A percentile compares a stretch with the other conserved stretches of the same genome.
phyloP scores from a whole-genome alignment of 2,113 vertebrate species.

The Antigone vipio region DNA sequence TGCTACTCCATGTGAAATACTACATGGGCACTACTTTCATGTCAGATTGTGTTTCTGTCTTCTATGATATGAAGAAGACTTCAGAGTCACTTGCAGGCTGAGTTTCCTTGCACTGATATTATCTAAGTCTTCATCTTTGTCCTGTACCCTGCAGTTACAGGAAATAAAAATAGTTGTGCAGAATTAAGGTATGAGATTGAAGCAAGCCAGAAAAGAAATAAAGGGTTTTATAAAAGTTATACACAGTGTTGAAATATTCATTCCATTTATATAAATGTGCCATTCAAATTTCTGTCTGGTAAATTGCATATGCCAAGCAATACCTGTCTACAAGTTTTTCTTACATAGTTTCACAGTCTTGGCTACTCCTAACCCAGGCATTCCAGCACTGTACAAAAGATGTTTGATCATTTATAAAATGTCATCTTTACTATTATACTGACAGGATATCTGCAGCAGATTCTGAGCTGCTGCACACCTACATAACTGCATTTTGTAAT shows the following conservation, averaged over 20 bases:
- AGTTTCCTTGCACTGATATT: background rate
- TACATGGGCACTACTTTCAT: background rate
- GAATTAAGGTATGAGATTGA: constrained; percentile 20
- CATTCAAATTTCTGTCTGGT: constrained; percentile 6
- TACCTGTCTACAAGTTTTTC: background rate
- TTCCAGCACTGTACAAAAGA: background rate
- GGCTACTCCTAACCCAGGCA: background rate
- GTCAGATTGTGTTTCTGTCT: background rate
- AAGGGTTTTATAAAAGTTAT: constrained; percentile 47
- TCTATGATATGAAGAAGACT: background rate
- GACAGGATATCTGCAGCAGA: background rate
- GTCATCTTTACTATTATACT: background rate
- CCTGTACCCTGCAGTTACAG: background rate
- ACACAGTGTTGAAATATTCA: constrained; percentile 42
- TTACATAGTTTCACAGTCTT: background rate
- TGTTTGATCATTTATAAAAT: constrained; percentile 18
- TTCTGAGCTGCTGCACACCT: background rate
- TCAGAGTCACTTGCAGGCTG: background rate
- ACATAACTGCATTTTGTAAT: background rate
- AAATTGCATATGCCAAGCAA: constrained; percentile 18
- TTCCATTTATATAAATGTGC: constrained; percentile 34
- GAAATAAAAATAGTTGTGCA: background rate
- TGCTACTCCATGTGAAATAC: background rate
- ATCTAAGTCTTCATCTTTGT: background rate
- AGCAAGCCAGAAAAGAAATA: constrained; percentile 11